Base-by-base conservation (phyloP, 2,888 invertebrate species). In the Drosophila lutescens region DNA sequence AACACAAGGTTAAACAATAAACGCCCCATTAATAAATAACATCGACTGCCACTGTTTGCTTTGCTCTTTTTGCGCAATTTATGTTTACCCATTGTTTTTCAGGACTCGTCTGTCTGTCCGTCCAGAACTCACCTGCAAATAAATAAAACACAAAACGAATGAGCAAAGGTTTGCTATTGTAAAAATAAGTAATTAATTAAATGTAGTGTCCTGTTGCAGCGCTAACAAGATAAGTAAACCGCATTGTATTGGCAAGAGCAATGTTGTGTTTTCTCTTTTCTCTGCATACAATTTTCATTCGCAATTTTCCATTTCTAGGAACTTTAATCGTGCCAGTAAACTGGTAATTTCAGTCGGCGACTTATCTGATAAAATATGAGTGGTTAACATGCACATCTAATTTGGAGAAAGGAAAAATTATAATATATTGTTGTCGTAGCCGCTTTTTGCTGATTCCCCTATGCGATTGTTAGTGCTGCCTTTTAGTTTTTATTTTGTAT, bases 311-410 rank as follows among this genome's bases (percentile, higher is more conserved):
- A 59, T 20, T 63, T 55, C n/a, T n/a, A 7, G n/a, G 30, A 15
- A 49, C 41, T 41, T 50, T 17, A 59, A 10, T n/a, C 38, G 44
- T 20, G 43, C 34, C 38, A 40, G 50, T 46, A 41, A 15, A 32
- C 62, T 41, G 46, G 56, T 53, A 38, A 20, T 51, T 56, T 50
- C 44, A 34, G 38, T n/a, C n/a, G 20, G 40, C 20, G 34, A 44
- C 61, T 71, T 73, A 71, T 71, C 69, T 69, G 70, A 71, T 80
- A 75, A 80, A 78, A 78, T 80, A 80, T 80, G 77, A 69, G 76
- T 80, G 67, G 71, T 78, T 70, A 87, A 84, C 89, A 89, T 89
- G 88, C 88, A 89, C 84, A 89, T 78, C 78, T 86, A 85, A 88
- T 88, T 87, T 88, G 74, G 60, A 71, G 67, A 51, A 46, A 49